phyloP scores from a whole-genome alignment of 2,113 vertebrate species.

The Edolisoma coerulescens region DNA sequence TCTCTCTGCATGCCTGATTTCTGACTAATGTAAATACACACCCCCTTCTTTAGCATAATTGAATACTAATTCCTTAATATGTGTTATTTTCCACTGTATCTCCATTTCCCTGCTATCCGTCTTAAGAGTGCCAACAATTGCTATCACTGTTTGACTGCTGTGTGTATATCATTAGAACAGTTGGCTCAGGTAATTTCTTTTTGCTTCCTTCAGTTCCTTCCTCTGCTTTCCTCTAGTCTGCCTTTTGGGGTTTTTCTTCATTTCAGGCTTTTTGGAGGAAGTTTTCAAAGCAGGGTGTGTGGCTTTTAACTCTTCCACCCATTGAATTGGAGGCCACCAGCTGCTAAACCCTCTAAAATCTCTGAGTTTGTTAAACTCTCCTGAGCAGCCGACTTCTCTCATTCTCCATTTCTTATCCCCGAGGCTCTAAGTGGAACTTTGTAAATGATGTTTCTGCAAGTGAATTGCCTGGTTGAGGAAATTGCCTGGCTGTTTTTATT shows the following conservation, averaged over 20 bases:
- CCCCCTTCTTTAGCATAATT: not conserved
- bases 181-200: conserved; percentile 43
- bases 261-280: not conserved
- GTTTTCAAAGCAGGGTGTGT: not conserved
- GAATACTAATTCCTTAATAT: conserved; percentile 18
- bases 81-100: conserved; percentile 11
- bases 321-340: not conserved
- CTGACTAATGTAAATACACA: not conserved
- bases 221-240: not conserved
- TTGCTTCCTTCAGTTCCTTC: conserved; percentile 7
- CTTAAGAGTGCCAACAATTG: not conserved
- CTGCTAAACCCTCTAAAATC: not conserved
- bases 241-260: not conserved
- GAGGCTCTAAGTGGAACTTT: not conserved
- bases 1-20: conserved; percentile 20
- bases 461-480: not conserved
- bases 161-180: conserved; percentile 53
- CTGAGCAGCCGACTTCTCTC: not conserved
- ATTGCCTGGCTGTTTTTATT: not conserved
- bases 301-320: not conserved
- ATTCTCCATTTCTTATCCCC: not conserved
- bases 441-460: not conserved
- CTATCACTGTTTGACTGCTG: conserved; percentile 1
- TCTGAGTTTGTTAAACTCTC: not conserved
- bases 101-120: not conserved